Evolutionary conservation across 2,113 vertebrate species (phyloP), one percentile per base, ranked within the genome.

Genomic region (Patagioenas fasciata): DNA sequence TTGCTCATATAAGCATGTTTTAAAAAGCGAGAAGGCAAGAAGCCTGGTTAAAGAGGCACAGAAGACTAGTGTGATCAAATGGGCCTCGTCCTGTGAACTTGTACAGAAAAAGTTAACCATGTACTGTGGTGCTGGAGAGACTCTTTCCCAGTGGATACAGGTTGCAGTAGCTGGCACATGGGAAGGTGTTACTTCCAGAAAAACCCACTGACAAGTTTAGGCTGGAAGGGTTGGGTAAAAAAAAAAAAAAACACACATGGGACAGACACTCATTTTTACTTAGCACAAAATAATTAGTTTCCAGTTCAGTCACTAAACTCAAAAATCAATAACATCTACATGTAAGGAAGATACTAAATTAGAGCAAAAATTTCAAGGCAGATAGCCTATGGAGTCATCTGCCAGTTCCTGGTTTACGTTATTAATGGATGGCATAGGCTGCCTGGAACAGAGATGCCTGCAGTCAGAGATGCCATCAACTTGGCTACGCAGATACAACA

Each of bases 361-460:
- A 62, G 40, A 36, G 54, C 50, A 80, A 89, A 91, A 19, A 40
- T n/a, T 53, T 73, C 26, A 93, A 93, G 61, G 42, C 18, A 57
- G 40, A 21, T 57, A 88, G 31, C 29, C 36, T 57, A 11, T 51
- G 40, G 17, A 69, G 36, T 66, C 23, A 15, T 26, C 58, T 80
- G 47, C 21, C 57, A 61, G 0, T 44, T 89, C 15, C 44, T 79
- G 13, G 2, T 14, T 92, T 71, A 20, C 14, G 34, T 72, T 79
- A 72, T 79, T 75, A 82, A 54, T 29, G 32, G 44, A 50, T 2
- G 2, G 44, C 62, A 62, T 0, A 4, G 40, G 6, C 47, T 82
- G 21, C 40, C 50, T 32, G 28, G 85, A 89, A 89, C 18, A 69
- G n/a, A 82, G 53, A 64, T 40, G 38, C 7, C 47, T 81, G 48